Conservation (phyloP, 2,797 vertebrate genomes). For the Linurgus olivaceus region DNA sequence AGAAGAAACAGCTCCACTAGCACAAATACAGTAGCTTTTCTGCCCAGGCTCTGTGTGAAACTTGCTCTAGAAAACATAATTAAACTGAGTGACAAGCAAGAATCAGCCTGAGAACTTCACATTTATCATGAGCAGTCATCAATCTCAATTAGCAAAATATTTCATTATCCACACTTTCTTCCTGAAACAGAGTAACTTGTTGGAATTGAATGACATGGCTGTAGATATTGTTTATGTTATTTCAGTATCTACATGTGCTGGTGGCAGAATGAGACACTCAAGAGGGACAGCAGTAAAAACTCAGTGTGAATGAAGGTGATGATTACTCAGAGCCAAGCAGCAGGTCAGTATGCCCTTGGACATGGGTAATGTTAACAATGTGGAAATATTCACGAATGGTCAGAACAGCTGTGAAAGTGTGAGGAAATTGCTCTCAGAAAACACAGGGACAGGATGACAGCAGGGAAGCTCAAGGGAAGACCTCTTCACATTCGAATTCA, state of each 20-base stretch:
- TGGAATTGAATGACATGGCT: neutral
- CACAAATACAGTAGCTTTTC: neutral
- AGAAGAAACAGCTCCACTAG: neutral
- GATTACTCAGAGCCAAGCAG: neutral
- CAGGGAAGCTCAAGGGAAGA: neutral
- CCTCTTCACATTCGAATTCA: neutral
- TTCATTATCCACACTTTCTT: neutral
- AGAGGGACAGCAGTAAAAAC: neutral
- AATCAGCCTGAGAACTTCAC: neutral
- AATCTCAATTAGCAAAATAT: neutral
- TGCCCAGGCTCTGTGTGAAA: neutral
- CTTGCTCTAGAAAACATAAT: neutral
- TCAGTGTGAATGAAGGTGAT: neutral
- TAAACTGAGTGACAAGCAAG: neutral
- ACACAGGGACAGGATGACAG: neutral
- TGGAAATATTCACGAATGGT: neutral
- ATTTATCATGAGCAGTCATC: neutral
- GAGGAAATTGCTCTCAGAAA: neutral
- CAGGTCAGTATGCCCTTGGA: conserved; percentile 13
- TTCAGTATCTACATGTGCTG: neutral
- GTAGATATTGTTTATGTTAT: neutral
- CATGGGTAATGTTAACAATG: neutral
- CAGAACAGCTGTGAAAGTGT: neutral
- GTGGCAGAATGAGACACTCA: neutral
- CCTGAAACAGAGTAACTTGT: neutral